Base-by-base conservation (phyloP, 1,140 invertebrate species). In the Paraescarpia echinospica region DNA sequence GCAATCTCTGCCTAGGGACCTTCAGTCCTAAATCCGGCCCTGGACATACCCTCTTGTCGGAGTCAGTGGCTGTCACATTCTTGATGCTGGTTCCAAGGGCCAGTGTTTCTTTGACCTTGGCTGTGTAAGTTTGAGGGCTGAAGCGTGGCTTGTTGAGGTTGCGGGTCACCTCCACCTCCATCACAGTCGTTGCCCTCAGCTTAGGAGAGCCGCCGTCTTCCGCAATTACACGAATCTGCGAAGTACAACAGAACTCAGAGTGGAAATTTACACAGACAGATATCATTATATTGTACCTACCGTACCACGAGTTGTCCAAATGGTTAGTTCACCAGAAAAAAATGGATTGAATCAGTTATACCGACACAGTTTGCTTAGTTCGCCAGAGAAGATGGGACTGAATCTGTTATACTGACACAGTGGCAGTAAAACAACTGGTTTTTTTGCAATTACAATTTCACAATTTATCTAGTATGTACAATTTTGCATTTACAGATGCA, bases 11-110 rank as follows among this genome's bases (percentile, higher is more conserved):
- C n/a, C n/a, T n/a, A n/a, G n/a, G n/a, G n/a, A n/a, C n/a, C n/a
- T n/a, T n/a, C n/a, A n/a, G n/a, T n/a, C n/a, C n/a, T n/a, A n/a
- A n/a, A n/a, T n/a, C n/a, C n/a, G n/a, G n/a, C n/a, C n/a, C n/a
- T n/a, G n/a, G n/a, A 41, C 89, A 89, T 91, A 94, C 94, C 93
- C 93, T 93, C 12, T 91, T 92, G 92, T 95, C 94, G 33, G 48
- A 31, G 91, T 95, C 94, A 35, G 93, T 94, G 31, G 94, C 94
- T n/a, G 35, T 77, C 34, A 94, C 93, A 51, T 89, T 93, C 31
- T 92, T 77, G 92, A 95, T 94, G 34, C 92, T 59, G 31, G 93
- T 92, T 51, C 94, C 94, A 18, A 94, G 90, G 34, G 35, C n/a
- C 92, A 94, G 93, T 14, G 94, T 94, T 35, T 95, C 94, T 89